phyloP scores from a whole-genome alignment of 2,888 invertebrate genomes.

The Creontiades dilutus region DNA sequence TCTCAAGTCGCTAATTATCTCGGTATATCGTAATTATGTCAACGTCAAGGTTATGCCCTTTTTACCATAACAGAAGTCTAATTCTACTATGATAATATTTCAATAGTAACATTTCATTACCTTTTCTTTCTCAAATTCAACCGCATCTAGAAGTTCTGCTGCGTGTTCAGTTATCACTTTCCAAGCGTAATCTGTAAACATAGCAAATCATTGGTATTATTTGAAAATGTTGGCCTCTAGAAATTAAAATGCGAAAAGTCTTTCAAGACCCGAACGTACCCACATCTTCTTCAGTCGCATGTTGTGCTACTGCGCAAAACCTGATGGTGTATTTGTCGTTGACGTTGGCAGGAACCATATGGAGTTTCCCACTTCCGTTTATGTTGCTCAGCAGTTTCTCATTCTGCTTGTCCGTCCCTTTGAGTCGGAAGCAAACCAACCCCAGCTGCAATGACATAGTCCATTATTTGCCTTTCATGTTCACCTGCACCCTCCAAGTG shows the following conservation, averaged over 20 bases:
- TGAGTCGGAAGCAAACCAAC: slow-evolving; percentile 93
- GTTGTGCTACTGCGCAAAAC: slow-evolving; percentile 95
- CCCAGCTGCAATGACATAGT: slow-evolving; percentile 83
- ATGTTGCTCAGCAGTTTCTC: slow-evolving; percentile 94
- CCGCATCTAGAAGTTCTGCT: slow-evolving; percentile 87
- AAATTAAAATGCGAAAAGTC: no score
- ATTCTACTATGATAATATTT: no score
- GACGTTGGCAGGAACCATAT: slow-evolving; percentile 97
- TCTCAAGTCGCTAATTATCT: no score
- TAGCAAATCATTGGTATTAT: no score
- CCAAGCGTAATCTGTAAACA: slow-evolving; percentile 87
- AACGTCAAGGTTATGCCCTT: no score
- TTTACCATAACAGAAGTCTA: no score
- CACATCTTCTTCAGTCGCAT: slow-evolving; percentile 90
- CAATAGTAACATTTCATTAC: slow-evolving; percentile 78
- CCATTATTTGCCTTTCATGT: no score
- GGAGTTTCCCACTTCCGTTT: slow-evolving; percentile 96
- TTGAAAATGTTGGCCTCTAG: no score
- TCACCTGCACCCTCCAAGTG: no score
- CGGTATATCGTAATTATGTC: no score
- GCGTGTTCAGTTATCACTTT: slow-evolving; percentile 90
- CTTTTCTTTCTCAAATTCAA: slow-evolving; percentile 80
- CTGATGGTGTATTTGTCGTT: slow-evolving; percentile 94
- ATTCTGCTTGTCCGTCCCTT: slow-evolving; percentile 89
- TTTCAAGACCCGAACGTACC: slow-evolving; percentile 79